Evolutionary conservation across 2,113 vertebrate species (phyloP), one percentile per base, ranked within the genome.

Genomic region (Albula goreensis): DNA sequence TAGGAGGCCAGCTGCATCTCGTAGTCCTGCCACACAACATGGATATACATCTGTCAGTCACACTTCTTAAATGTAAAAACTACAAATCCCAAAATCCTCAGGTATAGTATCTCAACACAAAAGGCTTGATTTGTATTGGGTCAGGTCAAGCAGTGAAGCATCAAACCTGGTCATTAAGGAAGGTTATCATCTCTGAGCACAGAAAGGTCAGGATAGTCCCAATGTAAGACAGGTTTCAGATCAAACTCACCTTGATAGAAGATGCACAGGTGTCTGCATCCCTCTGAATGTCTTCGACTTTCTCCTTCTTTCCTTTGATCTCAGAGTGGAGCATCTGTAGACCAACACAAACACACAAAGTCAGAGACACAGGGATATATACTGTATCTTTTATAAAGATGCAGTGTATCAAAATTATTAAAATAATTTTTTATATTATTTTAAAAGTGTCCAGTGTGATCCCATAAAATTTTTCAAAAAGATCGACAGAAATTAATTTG

Each of bases 1-100:
- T 99, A 99, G 0, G 97, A 97, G 19, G 97, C 97, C 93, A 98
- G 92, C 89, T 98, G 97, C 50, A 99, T 91, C 89, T 99, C 98
- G 85, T 99, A 99, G 94, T 99, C 97, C 98, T 99, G 89, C 3
- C 86, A 90, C 92, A 84, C 1, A 81, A 41, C 81, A 0, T 50
- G 7, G 5, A 89, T 12, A 85, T 3, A 86, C 0, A 86, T 22
- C 49, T 79, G 0, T 19, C 41, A 74, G 1, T 22, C 51, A 17
- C 11, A 79, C 13, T 1, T 31, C 17, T 2, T 17, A 1, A 77
- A 5, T 17, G 4, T 19, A 13, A n/a, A 41, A 13, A 74, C 83
- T 41, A 70, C 50, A 81, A 31, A 13, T 51, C 50, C n/a, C 70
- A 74, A n/a, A n/a, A 74, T 8, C 11, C n/a, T 8, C 19, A n/a